phyloP scores from a whole-genome alignment of 2,797 vertebrate species.

The Acrocephalus scirpaceus region DNA sequence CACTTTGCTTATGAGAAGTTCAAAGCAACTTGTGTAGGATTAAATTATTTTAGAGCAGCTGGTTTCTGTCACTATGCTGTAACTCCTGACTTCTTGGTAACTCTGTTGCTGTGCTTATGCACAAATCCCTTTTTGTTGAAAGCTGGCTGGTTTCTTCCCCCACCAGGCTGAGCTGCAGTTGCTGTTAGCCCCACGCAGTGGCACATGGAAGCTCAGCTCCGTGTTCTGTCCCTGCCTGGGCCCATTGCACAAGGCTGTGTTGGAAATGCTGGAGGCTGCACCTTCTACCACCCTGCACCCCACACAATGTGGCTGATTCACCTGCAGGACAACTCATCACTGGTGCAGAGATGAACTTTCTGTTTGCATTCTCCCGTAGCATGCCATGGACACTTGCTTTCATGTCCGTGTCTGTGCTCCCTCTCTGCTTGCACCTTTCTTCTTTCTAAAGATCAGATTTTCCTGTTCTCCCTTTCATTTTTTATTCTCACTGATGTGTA shows the following conservation, averaged over 20 bases:
- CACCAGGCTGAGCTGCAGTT: neutral
- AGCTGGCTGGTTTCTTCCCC: neutral
- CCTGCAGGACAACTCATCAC: neutral
- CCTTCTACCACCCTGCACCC: neutral
- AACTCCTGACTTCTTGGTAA: neutral
- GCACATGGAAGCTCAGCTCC: neutral
- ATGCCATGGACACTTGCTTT: neutral
- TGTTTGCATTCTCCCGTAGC: neutral
- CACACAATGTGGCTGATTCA: accelerated
- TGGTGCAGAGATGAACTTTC: neutral
- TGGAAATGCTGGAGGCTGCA: neutral
- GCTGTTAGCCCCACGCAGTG: neutral
- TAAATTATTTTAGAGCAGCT: neutral
- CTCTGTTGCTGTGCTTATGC: neutral
- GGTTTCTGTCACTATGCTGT: neutral
- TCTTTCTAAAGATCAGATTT: neutral
- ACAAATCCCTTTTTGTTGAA: neutral
- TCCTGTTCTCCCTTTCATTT: neutral
- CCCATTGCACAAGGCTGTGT: neutral
- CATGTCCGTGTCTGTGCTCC: neutral
- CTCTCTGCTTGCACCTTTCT: neutral
- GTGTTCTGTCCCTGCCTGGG: neutral
- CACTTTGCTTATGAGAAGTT: neutral
- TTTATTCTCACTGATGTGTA: neutral
- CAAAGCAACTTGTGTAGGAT: neutral